Conservation (phyloP, 2,113 vertebrate species). For the Heliornis fulica region DNA sequence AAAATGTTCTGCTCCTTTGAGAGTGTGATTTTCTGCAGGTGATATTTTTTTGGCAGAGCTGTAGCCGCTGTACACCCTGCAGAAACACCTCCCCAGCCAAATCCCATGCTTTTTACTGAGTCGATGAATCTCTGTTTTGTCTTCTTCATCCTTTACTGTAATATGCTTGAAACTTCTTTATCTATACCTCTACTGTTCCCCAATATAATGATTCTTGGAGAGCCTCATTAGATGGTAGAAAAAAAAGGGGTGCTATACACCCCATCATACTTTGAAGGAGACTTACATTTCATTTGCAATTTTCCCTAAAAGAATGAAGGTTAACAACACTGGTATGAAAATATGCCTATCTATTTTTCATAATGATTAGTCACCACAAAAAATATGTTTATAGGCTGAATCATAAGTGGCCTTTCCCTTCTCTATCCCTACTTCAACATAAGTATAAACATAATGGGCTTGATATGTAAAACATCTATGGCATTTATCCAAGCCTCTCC, state of each 20-base stretch:
- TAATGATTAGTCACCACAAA: slow-evolving; percentile 13
- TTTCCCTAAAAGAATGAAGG: neutral
- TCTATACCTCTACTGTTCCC: neutral
- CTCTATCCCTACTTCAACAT: neutral
- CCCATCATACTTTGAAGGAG: neutral
- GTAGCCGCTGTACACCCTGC: neutral
- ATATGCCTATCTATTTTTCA: slow-evolving; percentile 18
- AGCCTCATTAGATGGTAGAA: neutral
- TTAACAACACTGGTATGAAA: slow-evolving; percentile 42
- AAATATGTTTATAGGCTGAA: neutral
- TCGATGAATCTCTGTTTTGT: neutral
- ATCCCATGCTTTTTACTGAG: neutral
- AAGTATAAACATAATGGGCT: neutral
- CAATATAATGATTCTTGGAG: neutral
- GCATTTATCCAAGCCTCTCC: neutral
- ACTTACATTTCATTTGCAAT: neutral
- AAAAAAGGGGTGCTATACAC: neutral
- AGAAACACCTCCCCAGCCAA: neutral
- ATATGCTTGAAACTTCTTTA: neutral
- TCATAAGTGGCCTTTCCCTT: neutral
- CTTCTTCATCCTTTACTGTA: neutral
- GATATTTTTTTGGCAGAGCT: neutral
- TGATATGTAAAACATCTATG: neutral
- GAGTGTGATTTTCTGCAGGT: neutral
- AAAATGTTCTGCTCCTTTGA: neutral